A percentile compares a stretch with the other conserved stretches of the same genome.
These are phyloP conservation scores for Drosophila greeni DNA, from an alignment of 2,888 invertebrate species.

Conservation along the genomic window DNA sequence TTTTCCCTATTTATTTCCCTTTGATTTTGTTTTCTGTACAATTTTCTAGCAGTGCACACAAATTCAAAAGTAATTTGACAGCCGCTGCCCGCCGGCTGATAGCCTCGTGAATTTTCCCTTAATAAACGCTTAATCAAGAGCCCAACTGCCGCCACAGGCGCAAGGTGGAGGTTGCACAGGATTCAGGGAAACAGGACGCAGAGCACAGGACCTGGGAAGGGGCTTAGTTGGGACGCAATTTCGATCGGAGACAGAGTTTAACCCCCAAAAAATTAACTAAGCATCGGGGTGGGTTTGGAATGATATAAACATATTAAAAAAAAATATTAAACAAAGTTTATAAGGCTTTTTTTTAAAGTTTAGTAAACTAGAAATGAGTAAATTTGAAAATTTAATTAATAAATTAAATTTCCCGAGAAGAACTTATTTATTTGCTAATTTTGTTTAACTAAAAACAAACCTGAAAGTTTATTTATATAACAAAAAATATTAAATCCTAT, in stretches of 20 bases:
- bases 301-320: too few species aligned
- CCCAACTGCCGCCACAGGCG: conserved; percentile 8
- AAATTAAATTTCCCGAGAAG: not conserved
- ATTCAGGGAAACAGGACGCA: not conserved
- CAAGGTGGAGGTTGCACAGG: not conserved
- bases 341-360: too few species aligned
- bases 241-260: conserved; percentile 28
- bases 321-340: too few species aligned
- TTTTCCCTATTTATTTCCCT: too few species aligned
- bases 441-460: not conserved
- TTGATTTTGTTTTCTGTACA: too few species aligned
- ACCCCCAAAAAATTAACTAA: too few species aligned
- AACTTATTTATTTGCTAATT: not conserved
- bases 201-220: not conserved
- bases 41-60: not conserved
- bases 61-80: conserved; percentile 56
- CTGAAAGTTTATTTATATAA: not conserved
- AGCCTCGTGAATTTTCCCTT: conserved; percentile 41
- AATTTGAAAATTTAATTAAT: too few species aligned
- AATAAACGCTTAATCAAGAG: conserved; percentile 56
- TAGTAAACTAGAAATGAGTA: too few species aligned
- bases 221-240: not conserved
- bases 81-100: conserved; percentile 25
- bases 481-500: not conserved
- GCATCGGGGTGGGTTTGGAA: too few species aligned